Conservation (phyloP, 2,888 invertebrate species). For the Thera britannica region DNA sequence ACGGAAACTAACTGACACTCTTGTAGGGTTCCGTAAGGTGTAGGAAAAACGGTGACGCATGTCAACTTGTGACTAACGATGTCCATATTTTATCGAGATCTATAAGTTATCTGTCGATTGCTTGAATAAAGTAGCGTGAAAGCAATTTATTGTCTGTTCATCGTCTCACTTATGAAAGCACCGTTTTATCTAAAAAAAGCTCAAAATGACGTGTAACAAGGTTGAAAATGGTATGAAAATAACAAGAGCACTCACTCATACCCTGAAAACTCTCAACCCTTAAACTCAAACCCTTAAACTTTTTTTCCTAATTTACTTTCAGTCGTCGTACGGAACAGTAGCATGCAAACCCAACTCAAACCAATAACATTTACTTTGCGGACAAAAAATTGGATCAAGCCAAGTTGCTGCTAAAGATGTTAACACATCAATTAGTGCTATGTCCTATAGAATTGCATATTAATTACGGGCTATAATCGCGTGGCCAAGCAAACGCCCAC, state of each 20-base stretch:
- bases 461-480: constrained; percentile 70
- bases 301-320: no score
- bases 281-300: no score
- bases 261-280: no score
- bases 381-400: constrained; percentile 57
- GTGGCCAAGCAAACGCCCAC: constrained; percentile 53
- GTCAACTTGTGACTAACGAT: constrained; percentile 22
- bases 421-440: constrained; percentile 67
- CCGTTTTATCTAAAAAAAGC: no score
- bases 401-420: constrained; percentile 56
- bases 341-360: constrained; percentile 11
- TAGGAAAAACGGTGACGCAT: constrained; percentile 21
- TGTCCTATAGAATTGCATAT: constrained; percentile 67
- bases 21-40: constrained; percentile 45
- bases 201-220: no score
- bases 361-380: constrained; percentile 45
- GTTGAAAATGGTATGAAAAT: no score
- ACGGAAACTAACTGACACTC: constrained; percentile 58
- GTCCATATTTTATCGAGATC: constrained; percentile 23
- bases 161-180: background rate
- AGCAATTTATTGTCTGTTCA: constrained; percentile 6
- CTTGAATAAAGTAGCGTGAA: constrained; percentile 3
- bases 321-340: constrained; percentile 34
- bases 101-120: constrained; percentile 8
- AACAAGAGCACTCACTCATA: no score